phyloP scores from a whole-genome alignment of 2,113 vertebrate genomes.

The Phodopus roborovskii region DNA sequence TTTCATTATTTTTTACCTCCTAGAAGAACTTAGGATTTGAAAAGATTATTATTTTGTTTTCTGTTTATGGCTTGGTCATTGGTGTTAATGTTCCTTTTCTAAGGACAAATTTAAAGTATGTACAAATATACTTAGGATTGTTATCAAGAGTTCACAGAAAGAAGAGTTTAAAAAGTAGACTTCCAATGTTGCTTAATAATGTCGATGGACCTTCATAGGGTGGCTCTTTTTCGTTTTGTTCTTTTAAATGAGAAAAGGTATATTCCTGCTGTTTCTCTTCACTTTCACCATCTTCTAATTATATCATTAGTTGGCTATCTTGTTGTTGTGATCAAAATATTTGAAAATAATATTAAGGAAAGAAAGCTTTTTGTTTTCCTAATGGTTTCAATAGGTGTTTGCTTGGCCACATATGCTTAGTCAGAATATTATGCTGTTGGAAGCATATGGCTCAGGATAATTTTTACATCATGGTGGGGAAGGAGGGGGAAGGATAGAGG shows the following conservation, averaged over 20 bases:
- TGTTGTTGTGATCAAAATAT: neutral
- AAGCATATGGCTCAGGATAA: neutral
- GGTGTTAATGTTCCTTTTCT: neutral
- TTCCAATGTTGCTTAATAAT: neutral
- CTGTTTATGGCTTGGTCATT: neutral
- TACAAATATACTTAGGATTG: neutral
- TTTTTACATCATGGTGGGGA: neutral
- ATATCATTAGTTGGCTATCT: neutral
- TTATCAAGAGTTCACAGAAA: neutral
- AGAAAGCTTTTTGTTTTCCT: neutral
- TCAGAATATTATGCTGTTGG: neutral
- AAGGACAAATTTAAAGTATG: conserved; percentile 19
- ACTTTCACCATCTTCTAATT: neutral
- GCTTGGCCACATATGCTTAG: neutral
- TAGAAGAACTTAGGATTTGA: neutral
- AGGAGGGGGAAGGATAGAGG: neutral
- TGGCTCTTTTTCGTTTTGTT: neutral
- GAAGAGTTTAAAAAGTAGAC: neutral
- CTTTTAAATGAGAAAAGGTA: neutral
- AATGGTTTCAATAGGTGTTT: neutral
- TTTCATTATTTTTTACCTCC: neutral
- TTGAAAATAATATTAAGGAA: neutral
- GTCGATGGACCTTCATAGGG: neutral
- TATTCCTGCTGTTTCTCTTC: neutral
- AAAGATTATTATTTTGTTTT: conserved; percentile 18